These are phyloP conservation scores for Eidolon dupreanum DNA, from an alignment of 2,797 vertebrate genomes.

Conservation along the genomic window DNA sequence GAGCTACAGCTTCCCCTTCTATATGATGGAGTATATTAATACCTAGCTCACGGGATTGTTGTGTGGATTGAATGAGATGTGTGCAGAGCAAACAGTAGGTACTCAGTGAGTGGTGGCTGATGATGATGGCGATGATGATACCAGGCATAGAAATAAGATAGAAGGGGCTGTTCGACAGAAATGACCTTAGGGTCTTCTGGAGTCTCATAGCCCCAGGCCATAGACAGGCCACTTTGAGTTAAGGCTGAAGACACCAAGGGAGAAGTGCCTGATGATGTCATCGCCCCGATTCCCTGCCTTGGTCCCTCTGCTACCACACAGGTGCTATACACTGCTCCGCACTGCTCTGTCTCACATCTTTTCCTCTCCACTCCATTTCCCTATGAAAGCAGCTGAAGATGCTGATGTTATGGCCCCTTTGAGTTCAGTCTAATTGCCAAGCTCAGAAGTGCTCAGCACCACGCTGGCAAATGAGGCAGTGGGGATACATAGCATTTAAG, in stretches of 20 bases:
- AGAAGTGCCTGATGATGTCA: neutral
- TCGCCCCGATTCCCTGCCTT: accelerated
- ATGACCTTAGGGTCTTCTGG: neutral
- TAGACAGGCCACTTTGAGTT: neutral
- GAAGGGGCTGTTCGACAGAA: neutral
- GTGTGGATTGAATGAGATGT: neutral
- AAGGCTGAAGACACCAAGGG: neutral
- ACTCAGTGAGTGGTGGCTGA: neutral
- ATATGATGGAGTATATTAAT: neutral
- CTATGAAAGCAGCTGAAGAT: conserved; percentile 36
- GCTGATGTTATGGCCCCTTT: conserved; percentile 14
- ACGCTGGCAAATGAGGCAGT: conserved; percentile 45
- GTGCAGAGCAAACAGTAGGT: neutral
- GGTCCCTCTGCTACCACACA: neutral
- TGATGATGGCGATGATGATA: neutral
- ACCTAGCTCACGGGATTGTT: neutral
- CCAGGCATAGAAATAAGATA: neutral
- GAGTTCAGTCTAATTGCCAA: conserved; percentile 58
- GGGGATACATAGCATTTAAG: conserved; percentile 53
- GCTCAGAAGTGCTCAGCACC: conserved; percentile 41
- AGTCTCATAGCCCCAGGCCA: neutral
- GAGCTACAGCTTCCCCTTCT: neutral
- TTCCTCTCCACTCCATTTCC: conserved; percentile 10
- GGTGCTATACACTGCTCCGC: neutral
- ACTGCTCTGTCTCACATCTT: neutral